phyloP scores from a whole-genome alignment of 2,113 vertebrate species.

The Petrocephalus zakoni region DNA sequence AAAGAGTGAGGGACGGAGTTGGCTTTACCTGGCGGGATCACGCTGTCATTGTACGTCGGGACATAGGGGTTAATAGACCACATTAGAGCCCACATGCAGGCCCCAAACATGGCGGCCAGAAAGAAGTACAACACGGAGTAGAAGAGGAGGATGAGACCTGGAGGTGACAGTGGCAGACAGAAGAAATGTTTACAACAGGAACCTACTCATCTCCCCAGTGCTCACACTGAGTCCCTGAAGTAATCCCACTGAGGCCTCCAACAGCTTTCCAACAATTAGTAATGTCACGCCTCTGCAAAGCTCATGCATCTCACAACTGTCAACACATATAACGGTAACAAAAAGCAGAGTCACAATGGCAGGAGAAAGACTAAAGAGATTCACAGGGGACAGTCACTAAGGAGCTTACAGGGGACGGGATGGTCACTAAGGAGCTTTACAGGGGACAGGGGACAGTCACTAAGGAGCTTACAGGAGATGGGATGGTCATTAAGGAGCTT shows the following conservation, averaged over 20 bases:
- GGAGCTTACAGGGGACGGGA: neutral
- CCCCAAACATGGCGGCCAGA: slow-evolving; percentile 86
- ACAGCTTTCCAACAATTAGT: neutral
- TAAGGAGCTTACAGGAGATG: no score
- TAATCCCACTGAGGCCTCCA: neutral
- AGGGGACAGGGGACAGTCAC: neutral
- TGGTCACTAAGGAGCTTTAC: neutral
- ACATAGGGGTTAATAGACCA: slow-evolving; percentile 85
- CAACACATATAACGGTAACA: neutral
- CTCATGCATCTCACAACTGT: neutral
- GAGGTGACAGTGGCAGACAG: slow-evolving; percentile 18
- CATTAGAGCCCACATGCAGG: slow-evolving; percentile 83
- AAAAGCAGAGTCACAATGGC: neutral
- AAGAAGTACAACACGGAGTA: slow-evolving; percentile 83
- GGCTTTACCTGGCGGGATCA: slow-evolving; percentile 83
- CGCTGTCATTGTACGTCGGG: slow-evolving; percentile 78
- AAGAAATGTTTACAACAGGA: neutral
- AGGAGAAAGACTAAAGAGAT: neutral
- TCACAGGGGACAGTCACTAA: neutral
- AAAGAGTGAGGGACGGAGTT: neutral
- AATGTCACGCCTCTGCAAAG: neutral
- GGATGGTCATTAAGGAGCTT: neutral
- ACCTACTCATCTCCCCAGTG: neutral
- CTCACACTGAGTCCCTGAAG: neutral
- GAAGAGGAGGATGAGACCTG: slow-evolving; percentile 87